A percentile compares a stretch with the other conserved stretches of the same genome.
phyloP scores from a whole-genome alignment of 2,113 vertebrate genomes.

The Callospermophilus lateralis region DNA sequence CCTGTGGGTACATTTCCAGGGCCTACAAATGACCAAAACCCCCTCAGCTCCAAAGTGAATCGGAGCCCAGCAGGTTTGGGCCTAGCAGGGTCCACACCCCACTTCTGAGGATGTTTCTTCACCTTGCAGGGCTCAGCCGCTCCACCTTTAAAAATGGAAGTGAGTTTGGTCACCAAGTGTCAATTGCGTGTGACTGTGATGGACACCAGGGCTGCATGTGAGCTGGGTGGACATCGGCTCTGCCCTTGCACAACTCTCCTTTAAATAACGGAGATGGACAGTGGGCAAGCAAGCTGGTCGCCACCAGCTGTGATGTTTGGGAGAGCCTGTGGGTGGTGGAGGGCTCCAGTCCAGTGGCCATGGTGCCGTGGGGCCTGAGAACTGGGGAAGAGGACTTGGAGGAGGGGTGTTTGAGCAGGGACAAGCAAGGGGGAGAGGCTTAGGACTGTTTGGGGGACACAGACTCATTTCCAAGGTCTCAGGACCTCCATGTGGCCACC shows the following conservation, averaged over 20 bases:
- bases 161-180: neutral
- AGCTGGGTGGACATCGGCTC: no score
- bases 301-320: fast-evolving
- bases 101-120: neutral
- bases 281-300: fast-evolving
- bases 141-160: neutral
- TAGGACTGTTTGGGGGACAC: neutral
- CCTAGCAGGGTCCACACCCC: fast-evolving
- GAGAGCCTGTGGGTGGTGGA: no score
- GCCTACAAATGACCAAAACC: fast-evolving
- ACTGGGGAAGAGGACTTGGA: neutral
- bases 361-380: neutral
- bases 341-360: neutral
- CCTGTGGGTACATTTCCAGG: neutral
- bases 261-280: neutral
- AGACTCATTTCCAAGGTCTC: no score
- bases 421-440: neutral
- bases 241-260: neutral
- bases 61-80: fast-evolving
- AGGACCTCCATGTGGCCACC: no score
- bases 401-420: neutral
- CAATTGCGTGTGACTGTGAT: neutral
- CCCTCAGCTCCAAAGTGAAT: neutral
- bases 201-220: no score
- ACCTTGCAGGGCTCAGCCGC: neutral